These are phyloP conservation scores for Eulemur rubriventer DNA, from an alignment of 2,797 vertebrate species.

Conservation along the genomic window DNA sequence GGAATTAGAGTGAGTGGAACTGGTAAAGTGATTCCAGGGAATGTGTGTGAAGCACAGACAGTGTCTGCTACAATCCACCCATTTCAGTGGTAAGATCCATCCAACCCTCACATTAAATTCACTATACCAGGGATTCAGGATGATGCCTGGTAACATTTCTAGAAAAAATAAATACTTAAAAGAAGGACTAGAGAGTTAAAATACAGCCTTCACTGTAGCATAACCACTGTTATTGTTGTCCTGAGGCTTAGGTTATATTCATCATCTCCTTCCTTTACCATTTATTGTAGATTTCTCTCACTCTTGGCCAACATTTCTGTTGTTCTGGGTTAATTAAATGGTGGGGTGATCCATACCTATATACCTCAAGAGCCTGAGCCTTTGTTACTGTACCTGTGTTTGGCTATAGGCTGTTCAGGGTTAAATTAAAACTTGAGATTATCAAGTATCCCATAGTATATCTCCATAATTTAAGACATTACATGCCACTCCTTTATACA, in stretches of 20 bases:
- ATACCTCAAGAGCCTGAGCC: background rate
- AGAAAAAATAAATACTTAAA: background rate
- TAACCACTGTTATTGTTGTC: background rate
- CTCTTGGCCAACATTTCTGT: background rate
- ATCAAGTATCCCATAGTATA: background rate
- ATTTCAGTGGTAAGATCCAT: background rate
- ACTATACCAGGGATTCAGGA: background rate
- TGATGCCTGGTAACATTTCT: background rate
- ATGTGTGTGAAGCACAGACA: background rate
- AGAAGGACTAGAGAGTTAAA: background rate
- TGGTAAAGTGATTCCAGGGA: background rate
- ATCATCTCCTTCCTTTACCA: background rate
- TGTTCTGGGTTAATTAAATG: background rate
- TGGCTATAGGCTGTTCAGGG: background rate
- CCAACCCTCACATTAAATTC: background rate
- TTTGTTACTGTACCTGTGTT: background rate
- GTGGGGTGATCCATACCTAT: background rate
- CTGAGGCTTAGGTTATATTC: background rate
- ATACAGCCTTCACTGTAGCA: background rate
- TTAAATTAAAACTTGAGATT: background rate
- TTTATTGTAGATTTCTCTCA: background rate
- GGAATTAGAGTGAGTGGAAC: background rate
- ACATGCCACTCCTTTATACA: background rate
- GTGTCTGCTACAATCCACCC: background rate
- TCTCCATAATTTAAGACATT: background rate